Base-by-base conservation (phyloP, 2,797 vertebrate genomes). In the Chrysocyon brachyurus region DNA sequence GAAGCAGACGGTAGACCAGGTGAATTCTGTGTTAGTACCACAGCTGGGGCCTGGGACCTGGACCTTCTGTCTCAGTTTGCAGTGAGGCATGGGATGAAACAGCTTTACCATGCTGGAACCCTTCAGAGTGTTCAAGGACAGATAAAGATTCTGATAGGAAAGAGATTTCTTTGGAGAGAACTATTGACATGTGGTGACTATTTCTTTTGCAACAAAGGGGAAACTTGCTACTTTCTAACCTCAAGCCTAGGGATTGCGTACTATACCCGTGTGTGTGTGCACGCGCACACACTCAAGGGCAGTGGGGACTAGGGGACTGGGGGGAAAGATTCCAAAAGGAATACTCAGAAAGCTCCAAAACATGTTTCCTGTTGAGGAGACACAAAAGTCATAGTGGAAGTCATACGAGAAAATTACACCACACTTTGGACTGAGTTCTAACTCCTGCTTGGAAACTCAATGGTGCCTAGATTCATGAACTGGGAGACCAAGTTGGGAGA, bases 261-360 rank as follows among this genome's bases (percentile, higher is more conserved):
- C 82, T 22, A n/a, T 63, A 61, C 56, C n/a, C 15, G 7, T 33
- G 56, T 94, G 66, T 54, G 26, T 59, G 21, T 63, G 26, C 22
- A 10, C 11, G 10, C 46, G 0, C 33, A 54, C 14, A 52, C n/a
- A 33, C 4, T 0, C 9, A 33, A 24, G 72, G 40, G 2, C 1
- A 12, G 33, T 22, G 21, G 19, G 33, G 10, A 3, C 12, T 40
- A 1, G 16, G 19, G 2, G 12, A 3, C 0, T 6, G 3, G 9
- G 19, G 17, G 7, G 28, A 6, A 0, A 31, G 5, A 52, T 33
- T 49, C 64, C 59, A 31, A 72, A 79, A 49, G 10, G n/a, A 84
- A 16, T 56, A 54, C 52, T 61, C 33, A 31, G 31, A 68, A 66
- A 90, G 10, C 15, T 70, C 52, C 31, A n/a, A 57, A 40, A 33